phyloP scores from a whole-genome alignment of 2,113 vertebrate species.

The Numida meleagris region DNA sequence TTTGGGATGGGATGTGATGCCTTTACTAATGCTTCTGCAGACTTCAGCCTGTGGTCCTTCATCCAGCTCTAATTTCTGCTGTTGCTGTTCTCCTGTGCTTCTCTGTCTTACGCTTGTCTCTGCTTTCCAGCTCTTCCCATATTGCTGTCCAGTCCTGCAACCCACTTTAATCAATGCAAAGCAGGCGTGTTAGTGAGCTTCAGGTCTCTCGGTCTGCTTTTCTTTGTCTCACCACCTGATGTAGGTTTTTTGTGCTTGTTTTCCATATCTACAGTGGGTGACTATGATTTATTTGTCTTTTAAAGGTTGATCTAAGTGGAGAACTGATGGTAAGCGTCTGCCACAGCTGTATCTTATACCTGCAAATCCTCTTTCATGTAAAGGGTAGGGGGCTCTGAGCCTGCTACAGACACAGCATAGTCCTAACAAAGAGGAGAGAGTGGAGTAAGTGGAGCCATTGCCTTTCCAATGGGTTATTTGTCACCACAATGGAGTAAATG shows the following conservation, averaged over 20 bases:
- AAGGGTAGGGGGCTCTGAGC: background rate
- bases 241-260: background rate
- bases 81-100: background rate
- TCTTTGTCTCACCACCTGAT: background rate
- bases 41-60: background rate
- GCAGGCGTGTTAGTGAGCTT: background rate
- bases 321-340: background rate
- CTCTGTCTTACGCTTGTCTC: accelerated
- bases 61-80: background rate
- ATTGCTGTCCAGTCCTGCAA: background rate
- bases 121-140: background rate
- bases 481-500: background rate
- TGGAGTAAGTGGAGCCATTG: background rate
- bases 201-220: background rate
- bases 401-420: background rate
- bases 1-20: too few species aligned
- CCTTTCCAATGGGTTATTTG: background rate
- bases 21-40: background rate
- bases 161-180: background rate
- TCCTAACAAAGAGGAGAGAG: background rate
- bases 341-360: background rate
- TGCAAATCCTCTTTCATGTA: background rate
- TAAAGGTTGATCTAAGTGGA: background rate
- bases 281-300: background rate
- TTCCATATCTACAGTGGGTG: too few species aligned